Base-by-base conservation (phyloP, 1,140 invertebrate species). In the Leucophenga varia region DNA sequence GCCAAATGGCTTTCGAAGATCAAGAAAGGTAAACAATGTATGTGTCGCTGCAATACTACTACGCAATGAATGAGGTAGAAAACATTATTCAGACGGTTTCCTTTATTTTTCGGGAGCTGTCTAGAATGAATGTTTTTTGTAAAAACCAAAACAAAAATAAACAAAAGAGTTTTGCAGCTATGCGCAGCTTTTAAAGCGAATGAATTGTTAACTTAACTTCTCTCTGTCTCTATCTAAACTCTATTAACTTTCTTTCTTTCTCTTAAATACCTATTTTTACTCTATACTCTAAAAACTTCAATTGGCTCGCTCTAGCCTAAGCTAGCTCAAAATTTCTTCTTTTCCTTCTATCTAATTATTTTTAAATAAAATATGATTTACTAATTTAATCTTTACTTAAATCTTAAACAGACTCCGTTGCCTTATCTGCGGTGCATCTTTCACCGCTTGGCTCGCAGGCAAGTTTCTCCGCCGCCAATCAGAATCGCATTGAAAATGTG, bases 1-100 rank as follows among this genome's bases (percentile, higher is more conserved):
- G 86, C 87, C 35, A 91, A 90, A 64, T 91, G 89, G 89, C 75
- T 91, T 47, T 85, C 87, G 5, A 91, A 90, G 76, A 87, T 91
- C 43, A 90, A 89, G 65, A 88, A 89, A 72, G 85, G 84, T 55
- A 67, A 68, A 61, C 61, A 55, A 65, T 60, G 65, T 70, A 65
- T 65, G 68, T 72, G 65, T 72, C 64, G 55, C 58, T 61, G 53
- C 53, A 52, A 47, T 38, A 53, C 60, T 58, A 22, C 47, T 45
- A 22, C 30, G 34, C 36, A 31, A 40, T 40, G 32, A 14, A 45
- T n/a, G n/a, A n/a, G n/a, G n/a, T n/a, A n/a, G n/a, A n/a, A n/a
- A n/a, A n/a, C n/a, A n/a, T n/a, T n/a, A n/a, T n/a, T n/a, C n/a
- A n/a, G n/a, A n/a, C n/a, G n/a, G n/a, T n/a, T n/a, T n/a, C n/a